These are phyloP conservation scores for Sterrhoptilus dennistouni DNA, from an alignment of 2,113 vertebrate species.

Conservation along the genomic window DNA sequence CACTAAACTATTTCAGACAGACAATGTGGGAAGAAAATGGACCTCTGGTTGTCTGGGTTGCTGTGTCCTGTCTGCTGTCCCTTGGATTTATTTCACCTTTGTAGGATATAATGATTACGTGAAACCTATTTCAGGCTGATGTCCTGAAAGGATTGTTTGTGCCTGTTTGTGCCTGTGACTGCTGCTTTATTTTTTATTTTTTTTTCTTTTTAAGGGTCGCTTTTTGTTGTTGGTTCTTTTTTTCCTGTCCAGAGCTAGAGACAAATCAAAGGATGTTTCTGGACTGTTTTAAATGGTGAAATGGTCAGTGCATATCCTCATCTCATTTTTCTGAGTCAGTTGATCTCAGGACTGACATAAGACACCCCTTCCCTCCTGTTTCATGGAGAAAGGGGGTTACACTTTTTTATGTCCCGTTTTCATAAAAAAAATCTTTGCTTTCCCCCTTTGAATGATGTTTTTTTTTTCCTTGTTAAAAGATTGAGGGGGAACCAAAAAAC, in stretches of 20 bases:
- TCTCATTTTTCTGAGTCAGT: background rate
- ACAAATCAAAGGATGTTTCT: background rate
- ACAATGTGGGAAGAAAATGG: background rate
- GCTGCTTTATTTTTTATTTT: too few species aligned
- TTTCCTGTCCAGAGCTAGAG: background rate
- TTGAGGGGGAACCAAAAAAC: background rate
- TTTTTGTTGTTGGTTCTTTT: background rate
- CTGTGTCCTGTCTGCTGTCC: background rate
- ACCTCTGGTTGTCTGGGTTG: background rate
- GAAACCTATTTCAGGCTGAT: constrained; percentile 20
- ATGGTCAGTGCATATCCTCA: background rate
- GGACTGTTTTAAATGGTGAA: background rate
- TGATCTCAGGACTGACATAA: background rate
- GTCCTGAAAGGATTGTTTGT: background rate
- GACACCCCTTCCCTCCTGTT: background rate
- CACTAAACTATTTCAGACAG: background rate
- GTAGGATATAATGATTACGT: background rate
- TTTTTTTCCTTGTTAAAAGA: background rate
- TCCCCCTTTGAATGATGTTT: background rate
- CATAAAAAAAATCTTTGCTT: background rate
- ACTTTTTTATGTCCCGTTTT: background rate
- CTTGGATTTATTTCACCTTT: background rate
- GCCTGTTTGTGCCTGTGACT: background rate
- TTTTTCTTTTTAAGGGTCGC: background rate
- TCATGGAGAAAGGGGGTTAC: background rate